Evolutionary conservation across 1,140 invertebrate species (phyloP).

Genomic region (Zaprionus gabonicus): DNA sequence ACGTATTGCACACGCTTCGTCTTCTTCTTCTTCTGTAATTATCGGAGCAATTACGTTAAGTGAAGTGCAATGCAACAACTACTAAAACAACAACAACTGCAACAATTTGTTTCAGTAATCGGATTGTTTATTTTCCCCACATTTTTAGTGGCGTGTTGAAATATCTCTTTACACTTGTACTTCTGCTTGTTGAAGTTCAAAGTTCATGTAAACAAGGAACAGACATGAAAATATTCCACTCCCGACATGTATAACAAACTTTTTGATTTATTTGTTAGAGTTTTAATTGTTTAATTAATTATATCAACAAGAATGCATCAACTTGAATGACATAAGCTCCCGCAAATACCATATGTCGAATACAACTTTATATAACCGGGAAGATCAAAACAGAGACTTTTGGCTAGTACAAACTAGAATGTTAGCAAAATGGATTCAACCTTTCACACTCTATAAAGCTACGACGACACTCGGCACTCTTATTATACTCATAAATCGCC

Average conservation of each 20-base stretch:
- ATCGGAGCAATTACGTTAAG: conserved; percentile 33
- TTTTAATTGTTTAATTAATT: neutral
- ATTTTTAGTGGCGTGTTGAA: conserved; percentile 48
- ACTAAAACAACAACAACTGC: conserved; percentile 22
- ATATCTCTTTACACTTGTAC: conserved; percentile 37
- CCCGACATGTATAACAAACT: neutral
- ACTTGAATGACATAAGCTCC: neutral
- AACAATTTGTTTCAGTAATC: conserved; percentile 27
- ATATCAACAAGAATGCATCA: neutral
- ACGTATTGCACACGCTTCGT: conserved; percentile 3
- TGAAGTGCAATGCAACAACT: conserved; percentile 17
- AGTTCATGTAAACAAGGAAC: conserved; percentile 14
- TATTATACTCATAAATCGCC: conserved; percentile 27
- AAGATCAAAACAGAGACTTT: neutral
- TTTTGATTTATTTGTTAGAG: neutral
- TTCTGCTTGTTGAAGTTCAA: conserved; percentile 25
- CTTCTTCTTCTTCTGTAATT: neutral
- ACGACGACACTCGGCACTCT: conserved; percentile 12
- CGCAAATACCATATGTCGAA: neutral
- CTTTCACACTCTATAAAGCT: conserved; percentile 60
- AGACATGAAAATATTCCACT: neutral
- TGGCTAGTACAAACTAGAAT: neutral
- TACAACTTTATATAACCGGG: neutral
- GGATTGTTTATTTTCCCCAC: conserved; percentile 32
- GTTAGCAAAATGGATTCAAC: conserved; percentile 36